These are phyloP conservation scores for Ceyx margarethae DNA, from an alignment of 2,113 vertebrate genomes.

Conservation along the genomic window DNA sequence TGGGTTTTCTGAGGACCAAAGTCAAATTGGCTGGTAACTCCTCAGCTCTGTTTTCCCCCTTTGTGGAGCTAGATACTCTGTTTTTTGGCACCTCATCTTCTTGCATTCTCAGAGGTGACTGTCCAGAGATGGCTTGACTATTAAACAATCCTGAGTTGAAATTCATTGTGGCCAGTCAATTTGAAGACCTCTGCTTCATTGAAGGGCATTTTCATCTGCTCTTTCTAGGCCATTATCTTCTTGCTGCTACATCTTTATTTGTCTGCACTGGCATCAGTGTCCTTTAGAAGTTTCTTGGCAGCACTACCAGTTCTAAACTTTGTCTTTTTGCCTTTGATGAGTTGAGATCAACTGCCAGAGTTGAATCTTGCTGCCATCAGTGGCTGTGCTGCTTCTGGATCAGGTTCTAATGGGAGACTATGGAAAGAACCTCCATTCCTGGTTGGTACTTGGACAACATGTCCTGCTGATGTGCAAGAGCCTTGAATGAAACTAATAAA, in stretches of 20 bases:
- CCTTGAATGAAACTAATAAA: neutral
- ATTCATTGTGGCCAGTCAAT: neutral
- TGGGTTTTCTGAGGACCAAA: slow-evolving; percentile 14
- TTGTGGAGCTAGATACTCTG: neutral
- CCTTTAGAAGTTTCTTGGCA: neutral
- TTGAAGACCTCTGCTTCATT: slow-evolving; percentile 11
- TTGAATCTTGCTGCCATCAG: neutral
- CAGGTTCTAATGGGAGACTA: neutral
- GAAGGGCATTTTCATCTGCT: neutral
- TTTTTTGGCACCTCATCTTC: neutral
- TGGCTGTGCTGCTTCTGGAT: neutral
- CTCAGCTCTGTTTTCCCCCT: neutral
- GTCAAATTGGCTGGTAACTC: neutral
- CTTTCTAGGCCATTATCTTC: neutral
- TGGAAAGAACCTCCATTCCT: neutral
- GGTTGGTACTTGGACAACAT: neutral
- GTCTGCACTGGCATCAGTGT: neutral
- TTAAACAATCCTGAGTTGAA: neutral
- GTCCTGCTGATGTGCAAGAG: neutral
- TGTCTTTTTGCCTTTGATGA: neutral
- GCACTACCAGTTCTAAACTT: neutral
- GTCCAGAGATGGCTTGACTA: neutral
- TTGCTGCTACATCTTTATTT: neutral
- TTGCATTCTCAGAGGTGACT: neutral
- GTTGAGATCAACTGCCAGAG: neutral